Evolutionary conservation across 2,797 vertebrate species (phyloP).

Genomic region (Peromyscus eremicus): DNA sequence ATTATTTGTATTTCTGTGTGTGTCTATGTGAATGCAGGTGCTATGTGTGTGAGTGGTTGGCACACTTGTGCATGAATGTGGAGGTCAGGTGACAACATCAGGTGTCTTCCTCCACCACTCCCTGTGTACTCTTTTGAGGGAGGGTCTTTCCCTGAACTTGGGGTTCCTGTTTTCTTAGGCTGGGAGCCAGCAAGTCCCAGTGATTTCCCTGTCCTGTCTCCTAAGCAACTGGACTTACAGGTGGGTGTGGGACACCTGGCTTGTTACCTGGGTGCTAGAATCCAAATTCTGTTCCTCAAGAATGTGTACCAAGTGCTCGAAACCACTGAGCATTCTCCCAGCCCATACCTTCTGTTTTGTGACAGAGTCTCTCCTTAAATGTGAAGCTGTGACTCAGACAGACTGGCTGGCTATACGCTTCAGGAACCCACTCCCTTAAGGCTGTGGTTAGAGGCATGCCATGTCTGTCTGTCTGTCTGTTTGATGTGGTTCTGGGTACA

Average conservation of each 20-base stretch:
- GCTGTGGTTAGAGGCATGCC: not conserved
- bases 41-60: not conserved
- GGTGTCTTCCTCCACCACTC: not conserved
- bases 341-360: not conserved
- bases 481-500: not conserved
- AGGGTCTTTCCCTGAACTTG: not conserved
- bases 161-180: not conserved
- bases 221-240: not conserved
- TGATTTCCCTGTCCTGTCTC: not conserved
- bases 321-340: not conserved
- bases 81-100: not conserved
- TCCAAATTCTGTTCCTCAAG: not conserved
- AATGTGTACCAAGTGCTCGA: not conserved
- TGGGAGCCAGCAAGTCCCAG: not conserved
- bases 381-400: not conserved
- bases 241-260: not conserved
- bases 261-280: not conserved
- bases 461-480: not conserved
- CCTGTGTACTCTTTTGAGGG: not conserved
- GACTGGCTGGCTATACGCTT: not conserved
- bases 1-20: not conserved
- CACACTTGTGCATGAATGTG: not conserved
- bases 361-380: not conserved
- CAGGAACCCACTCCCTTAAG: not conserved
- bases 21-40: not conserved